Evolutionary conservation across 2,797 vertebrate species (phyloP), one percentile per base, ranked within the genome.

Genomic region (Lagorchestes hirsutus): DNA sequence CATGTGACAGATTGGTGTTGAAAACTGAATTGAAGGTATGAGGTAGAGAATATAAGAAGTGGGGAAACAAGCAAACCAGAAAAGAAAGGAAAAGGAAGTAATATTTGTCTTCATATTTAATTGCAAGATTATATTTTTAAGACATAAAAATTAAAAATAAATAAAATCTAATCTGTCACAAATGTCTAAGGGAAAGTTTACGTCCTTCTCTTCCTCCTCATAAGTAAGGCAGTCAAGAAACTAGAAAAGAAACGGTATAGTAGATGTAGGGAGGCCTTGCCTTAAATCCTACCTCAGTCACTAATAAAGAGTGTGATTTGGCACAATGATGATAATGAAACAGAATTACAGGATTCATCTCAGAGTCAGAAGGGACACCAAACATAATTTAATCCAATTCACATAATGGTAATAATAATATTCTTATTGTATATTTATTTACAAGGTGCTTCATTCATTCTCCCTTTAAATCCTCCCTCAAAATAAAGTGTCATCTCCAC

Each of bases 91-190:
- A 96, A 46, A 62, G 5, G 18, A 93, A 34, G 2, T 55, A 13
- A 31, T 6, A 54, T 13, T 55, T 56, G 4, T 18, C 2, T 95
- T 57, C 56, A 52, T 40, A 29, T 58, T 93, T 34, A 92, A 90
- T 56, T 67, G 94, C 52, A 74, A 91, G 31, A 46, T 92, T 95
- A 57, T 56, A 31, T 58, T 58, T 92, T 92, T 67, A 67, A 16
- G 14, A 67, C 34, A 67, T n/a, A 8, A 67, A 67, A 67, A 67
- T 67, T n/a, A 67, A n/a, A n/a, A 67, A 67, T 22, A 62, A 62
- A 34, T 67, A 67, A 67, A 90, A n/a, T 2, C 11, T 14, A 67
- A 34, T 9, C 54, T 95, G n/a, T n/a, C 56, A 4, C 29, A 54
- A 91, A 0, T 55, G 54, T 59, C 50, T 31, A 93, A 40, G 62